A percentile compares a stretch with the other conserved stretches of the same genome.
These are phyloP conservation scores for Ichneumon xanthorius DNA, from an alignment of 2,888 invertebrate genomes.

Conservation along the genomic window DNA sequence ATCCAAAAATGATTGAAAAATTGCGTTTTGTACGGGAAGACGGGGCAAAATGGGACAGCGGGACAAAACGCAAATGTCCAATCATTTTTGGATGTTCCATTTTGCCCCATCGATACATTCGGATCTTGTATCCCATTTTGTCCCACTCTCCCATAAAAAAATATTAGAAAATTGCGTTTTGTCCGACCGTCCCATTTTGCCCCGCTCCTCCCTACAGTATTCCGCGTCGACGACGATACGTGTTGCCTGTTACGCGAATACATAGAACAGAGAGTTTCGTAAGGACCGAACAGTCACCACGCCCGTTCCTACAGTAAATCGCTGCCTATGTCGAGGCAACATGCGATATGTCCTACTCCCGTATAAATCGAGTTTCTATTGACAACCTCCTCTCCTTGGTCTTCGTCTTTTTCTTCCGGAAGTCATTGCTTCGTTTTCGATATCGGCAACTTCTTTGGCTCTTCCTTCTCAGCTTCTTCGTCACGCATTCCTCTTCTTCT, in stretches of 20 bases:
- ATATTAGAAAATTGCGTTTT: no score
- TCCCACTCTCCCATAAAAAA: background rate
- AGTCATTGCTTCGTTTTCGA: background rate
- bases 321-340: background rate
- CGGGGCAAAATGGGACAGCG: no score
- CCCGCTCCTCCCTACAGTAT: background rate
- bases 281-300: constrained; percentile 71
- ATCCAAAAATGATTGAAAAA: no score
- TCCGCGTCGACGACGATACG: constrained; percentile 31
- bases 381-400: no score
- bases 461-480: background rate
- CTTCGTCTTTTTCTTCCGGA: background rate
- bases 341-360: background rate
- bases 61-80: no score
- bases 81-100: no score
- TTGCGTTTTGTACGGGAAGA: no score
- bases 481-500: background rate
- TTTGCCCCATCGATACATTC: no score
- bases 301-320: background rate
- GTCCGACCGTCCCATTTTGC: background rate
- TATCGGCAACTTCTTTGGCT: no score
- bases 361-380: background rate
- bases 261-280: constrained; percentile 72
- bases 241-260: constrained; percentile 5
- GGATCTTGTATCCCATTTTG: no score